Base-by-base conservation (phyloP, 2,797 vertebrate species). In the Etheostoma perlongum region DNA sequence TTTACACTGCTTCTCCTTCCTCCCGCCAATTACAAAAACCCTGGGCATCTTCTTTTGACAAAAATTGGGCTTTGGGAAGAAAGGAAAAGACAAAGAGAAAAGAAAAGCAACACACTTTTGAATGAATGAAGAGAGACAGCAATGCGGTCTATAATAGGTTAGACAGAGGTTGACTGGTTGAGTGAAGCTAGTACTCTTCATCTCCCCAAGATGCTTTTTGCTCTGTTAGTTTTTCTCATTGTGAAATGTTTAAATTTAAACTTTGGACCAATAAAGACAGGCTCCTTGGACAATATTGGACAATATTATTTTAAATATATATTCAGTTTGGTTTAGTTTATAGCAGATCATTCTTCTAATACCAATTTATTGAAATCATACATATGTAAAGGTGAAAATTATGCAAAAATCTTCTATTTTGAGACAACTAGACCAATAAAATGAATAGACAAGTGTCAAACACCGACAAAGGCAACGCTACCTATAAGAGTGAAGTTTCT, bases 401-500 rank as follows among this genome's bases (percentile, higher is more conserved):
- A 95, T 94, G 94, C 93, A 93, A 73, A 88, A 67, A 59, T 67
- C 74, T 70, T 84, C 91, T 95, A 93, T 95, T 94, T 94, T 91
- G 82, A 92, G 91, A 82, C 92, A 93, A 93, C 87, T 93, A 88
- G 91, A 94, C 91, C 92, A 91, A 71, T 91, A 93, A 94, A 93
- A 95, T 93, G 77, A 95, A 95, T 94, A 90, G 94, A 94, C 93
- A 94, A 92, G 90, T 94, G 92, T 94, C 93, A 93, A 84, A 90
- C 86, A 90, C 67, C 85, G 89, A 83, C 63, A 77, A 92, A 88
- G 81, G 87, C 86, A 85, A 85, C 48, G 71, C 80, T 92, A 95
- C 93, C 93, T 94, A 88, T 85, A 84, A 90, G 89, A 91, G 82
- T 88, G 81, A 94, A 94, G 87, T 90, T 93, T 72, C 86, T 89